These are phyloP conservation scores for Hypomesus transpacificus DNA, from an alignment of 2,113 vertebrate species.

Conservation along the genomic window DNA sequence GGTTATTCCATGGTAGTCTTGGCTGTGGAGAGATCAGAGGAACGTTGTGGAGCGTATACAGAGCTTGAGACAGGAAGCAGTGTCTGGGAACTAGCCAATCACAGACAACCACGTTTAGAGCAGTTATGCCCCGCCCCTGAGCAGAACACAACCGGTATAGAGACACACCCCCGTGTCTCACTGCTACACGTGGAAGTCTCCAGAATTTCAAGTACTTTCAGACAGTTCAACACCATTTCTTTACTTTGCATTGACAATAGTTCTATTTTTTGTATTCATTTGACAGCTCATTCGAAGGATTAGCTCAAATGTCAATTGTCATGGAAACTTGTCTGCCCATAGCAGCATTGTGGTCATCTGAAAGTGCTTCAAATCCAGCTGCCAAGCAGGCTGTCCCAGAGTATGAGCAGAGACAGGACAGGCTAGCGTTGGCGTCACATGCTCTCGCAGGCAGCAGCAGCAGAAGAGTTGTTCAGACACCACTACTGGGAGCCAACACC, in stretches of 20 bases:
- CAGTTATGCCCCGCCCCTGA: not conserved
- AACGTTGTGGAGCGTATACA: constrained; percentile 1
- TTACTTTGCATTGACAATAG: too few relatives aligned
- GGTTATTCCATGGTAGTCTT: not conserved
- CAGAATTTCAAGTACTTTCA: not conserved
- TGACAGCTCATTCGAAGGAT: too few relatives aligned
- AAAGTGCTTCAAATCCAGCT: not conserved
- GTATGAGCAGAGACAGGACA: not conserved
- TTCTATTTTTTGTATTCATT: too few relatives aligned
- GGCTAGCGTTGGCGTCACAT: constrained; percentile 27
- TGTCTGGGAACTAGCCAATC: not conserved
- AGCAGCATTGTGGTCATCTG: not conserved
- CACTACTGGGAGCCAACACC: constrained; percentile 51
- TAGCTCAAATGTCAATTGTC: too few relatives aligned
- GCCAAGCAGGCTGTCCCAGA: not conserved
- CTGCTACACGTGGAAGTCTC: not conserved
- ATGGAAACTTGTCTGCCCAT: not conserved
- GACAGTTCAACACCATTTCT: not conserved
- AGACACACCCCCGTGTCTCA: not conserved
- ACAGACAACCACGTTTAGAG: not conserved
- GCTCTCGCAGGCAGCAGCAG: constrained; percentile 34
- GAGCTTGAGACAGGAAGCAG: not conserved
- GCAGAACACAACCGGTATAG: not conserved
- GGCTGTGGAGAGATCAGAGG: constrained; percentile 4
- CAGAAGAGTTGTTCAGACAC: constrained; percentile 24